Base-by-base conservation (phyloP, 1,140 invertebrate genomes). In the Drosophila insularis region DNA sequence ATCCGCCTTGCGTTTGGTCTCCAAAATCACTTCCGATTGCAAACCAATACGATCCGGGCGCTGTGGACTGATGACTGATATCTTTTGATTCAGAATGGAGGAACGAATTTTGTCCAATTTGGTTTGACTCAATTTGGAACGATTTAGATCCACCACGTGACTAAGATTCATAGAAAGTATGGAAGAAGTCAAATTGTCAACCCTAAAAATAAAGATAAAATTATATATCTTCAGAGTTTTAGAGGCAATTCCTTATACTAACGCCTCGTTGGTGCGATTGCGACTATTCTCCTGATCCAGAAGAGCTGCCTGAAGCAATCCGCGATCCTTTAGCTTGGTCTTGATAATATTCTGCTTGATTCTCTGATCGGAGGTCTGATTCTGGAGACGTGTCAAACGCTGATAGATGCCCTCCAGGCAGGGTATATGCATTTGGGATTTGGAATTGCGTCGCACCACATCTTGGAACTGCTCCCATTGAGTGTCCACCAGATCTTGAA, bases 341-440 rank as follows among this genome's bases (percentile, higher is more conserved):
- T 92, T 92, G 6, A 94, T 89, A 7, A 91, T 91, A 56, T 92
- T 92, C 1, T 94, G 84, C 4, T 92, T 79, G 0, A 75, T 80
- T 11, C 89, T 78, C 63, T 95, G 94, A 55, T 93, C 92, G 14
- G 93, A 92, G 2, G 95, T 74, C 13, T 94, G 93, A 61, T 95
- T 94, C 71, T 94, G 94, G 40, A 95, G 94, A 35, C 93, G 93
- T 8, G 95, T 93, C 68, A 96, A 92, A 0, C 94, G 93, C 82
- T 95, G 94, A 89, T 95, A 96, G 4, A 96, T 94, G 27, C 94
- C 93, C 81, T 96, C 95, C 69, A 95, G 80, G 1, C 93, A 94
- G 2, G 94, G 94, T 73, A 95, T 94, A 78, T 92, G 92, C 82
- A 93, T 90, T 66, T 89, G 91, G 13, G 92, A 89, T 43, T 90